Base-by-base conservation (phyloP, 2,113 vertebrate genomes). In the Crocuta crocuta region DNA sequence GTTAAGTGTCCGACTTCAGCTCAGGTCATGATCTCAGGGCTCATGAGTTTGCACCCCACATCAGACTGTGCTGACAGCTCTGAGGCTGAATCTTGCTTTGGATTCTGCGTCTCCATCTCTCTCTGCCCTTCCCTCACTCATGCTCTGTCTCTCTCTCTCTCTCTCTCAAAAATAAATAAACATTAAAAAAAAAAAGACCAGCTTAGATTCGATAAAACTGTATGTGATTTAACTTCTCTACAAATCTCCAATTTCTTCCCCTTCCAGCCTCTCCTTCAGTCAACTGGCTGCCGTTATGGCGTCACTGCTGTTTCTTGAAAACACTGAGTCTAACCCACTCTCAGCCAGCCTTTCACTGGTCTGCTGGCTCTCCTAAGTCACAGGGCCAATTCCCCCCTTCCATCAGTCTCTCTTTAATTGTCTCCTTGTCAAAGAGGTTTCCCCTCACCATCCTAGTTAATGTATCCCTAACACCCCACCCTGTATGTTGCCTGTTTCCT, bases 241-340 rank as follows among this genome's bases (percentile, higher is more conserved):
- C 7, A 31, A 55, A 10, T 53, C 16, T n/a, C 39, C 10, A 11
- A 4, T 43, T 43, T 78, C 39, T 45, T n/a, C 23, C 50, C 3
- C 31, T 39, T 12, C 65, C 39, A 78, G 31, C 6, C 10, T 7
- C 31, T 61, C 13, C 23, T 9, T 78, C 16, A 10, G 6, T 71
- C n/a, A 1, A 0, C 0, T 33, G 48, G 5, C 21, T 35, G 7
- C 3, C 78, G 31, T 8, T 8, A 11, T 45, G 78, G 5, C 0
- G 15, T 39, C 16, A n/a, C 79, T 23, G 28, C 5, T 10, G 1
- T 90, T 43, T 2, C 1, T 35, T 13, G 5, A 74, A 1, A 15
- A 24, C 11, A 17, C 0, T 31, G 21, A 35, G 15, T 5, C 8
- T 15, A 16, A 21, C 21, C 55, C 4, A 13, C 7, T 0, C 28